phyloP scores from a whole-genome alignment of 2,113 vertebrate genomes.

The Halichoeres trimaculatus region DNA sequence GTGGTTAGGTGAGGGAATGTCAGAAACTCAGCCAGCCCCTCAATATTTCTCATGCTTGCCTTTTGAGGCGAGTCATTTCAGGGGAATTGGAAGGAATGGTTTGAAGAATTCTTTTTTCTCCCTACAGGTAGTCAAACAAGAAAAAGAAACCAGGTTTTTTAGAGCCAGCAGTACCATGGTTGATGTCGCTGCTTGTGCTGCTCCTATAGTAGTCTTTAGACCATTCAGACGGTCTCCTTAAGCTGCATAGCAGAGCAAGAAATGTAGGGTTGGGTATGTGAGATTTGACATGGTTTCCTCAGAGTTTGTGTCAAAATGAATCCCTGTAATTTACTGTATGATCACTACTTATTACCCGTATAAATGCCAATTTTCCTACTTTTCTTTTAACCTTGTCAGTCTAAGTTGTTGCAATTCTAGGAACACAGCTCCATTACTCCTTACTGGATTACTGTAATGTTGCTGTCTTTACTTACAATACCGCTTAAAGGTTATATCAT shows the following conservation, averaged over 20 bases:
- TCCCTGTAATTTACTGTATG: too few relatives aligned
- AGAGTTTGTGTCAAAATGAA: not conserved
- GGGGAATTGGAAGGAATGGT: slow-evolving; percentile 32
- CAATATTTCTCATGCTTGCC: slow-evolving; percentile 11
- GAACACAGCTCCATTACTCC: slow-evolving; percentile 64
- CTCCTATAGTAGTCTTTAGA: slow-evolving; percentile 1
- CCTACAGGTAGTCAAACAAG: slow-evolving; percentile 1
- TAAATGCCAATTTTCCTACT: not conserved
- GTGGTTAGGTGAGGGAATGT: slow-evolving; percentile 19
- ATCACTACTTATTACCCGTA: too few relatives aligned
- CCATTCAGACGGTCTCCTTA: slow-evolving; percentile 1
- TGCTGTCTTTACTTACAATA: too few relatives aligned
- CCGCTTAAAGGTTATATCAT: slow-evolving; percentile 67
- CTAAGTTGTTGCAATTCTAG: slow-evolving; percentile 56
- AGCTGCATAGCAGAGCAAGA: slow-evolving; percentile 2
- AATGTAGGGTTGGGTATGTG: not conserved
- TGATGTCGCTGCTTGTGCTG: slow-evolving; percentile 7
- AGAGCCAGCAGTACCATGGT: not conserved
- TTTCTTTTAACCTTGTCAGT: not conserved
- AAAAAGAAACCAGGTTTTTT: not conserved
- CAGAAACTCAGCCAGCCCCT: slow-evolving; percentile 15
- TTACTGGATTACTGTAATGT: slow-evolving; percentile 53
- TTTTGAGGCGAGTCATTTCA: slow-evolving; percentile 43
- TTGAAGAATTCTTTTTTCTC: slow-evolving; percentile 13
- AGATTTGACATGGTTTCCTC: not conserved